These are phyloP conservation scores for Brachyalestes nurse DNA, from an alignment of 2,797 vertebrate species.

Conservation along the genomic window DNA sequence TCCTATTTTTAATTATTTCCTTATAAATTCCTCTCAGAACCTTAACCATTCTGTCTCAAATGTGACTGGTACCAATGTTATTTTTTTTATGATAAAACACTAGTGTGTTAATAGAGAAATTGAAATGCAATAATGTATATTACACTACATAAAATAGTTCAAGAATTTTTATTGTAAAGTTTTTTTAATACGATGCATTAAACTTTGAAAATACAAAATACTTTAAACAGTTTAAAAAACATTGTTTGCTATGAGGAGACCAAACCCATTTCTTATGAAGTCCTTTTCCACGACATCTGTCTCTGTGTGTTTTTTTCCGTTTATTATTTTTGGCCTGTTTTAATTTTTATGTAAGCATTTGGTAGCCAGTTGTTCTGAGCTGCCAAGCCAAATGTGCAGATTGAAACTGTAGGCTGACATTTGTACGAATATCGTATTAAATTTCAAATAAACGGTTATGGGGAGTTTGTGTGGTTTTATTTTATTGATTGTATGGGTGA, in stretches of 20 bases:
- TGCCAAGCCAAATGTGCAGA: constrained; percentile 10
- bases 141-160: constrained; percentile 33
- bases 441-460: constrained; percentile 48
- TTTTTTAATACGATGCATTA: constrained; percentile 42
- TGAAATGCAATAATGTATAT: constrained; percentile 38
- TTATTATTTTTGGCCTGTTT: neutral
- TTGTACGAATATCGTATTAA: constrained; percentile 23
- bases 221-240: neutral
- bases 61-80: constrained; percentile 26
- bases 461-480: neutral
- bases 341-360: constrained; percentile 11
- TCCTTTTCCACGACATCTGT: neutral
- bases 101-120: constrained; percentile 11
- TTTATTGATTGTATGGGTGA: neutral
- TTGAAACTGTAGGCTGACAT: constrained; percentile 3
- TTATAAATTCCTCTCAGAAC: neutral
- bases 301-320: neutral
- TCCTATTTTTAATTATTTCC: neutral
- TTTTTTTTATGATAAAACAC: constrained; percentile 7
- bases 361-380: neutral
- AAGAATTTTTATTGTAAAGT: constrained; percentile 34
- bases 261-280: neutral
- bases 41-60: neutral
- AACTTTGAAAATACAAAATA: constrained; percentile 7
- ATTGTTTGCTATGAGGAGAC: constrained; percentile 11